Base-by-base conservation (phyloP, 1,140 invertebrate genomes). In the Rhynchophorus ferrugineus region DNA sequence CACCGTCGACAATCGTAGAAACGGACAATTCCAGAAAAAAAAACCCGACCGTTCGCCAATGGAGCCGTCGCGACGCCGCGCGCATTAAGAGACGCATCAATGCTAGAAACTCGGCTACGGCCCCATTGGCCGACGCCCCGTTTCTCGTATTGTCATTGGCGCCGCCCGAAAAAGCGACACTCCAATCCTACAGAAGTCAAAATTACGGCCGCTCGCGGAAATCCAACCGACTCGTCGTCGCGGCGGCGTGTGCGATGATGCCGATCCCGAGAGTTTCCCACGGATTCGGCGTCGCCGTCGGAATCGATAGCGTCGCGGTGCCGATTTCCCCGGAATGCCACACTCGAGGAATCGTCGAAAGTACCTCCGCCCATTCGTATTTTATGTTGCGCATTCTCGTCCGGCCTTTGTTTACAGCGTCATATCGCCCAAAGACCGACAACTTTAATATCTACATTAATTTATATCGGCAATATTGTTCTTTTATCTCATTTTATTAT, bases 121-220 rank as follows among this genome's bases (percentile, higher is more conserved):
- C n/a, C 19, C 36, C 33, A 44, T 44, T 44, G 43, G 43, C 43
- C 20, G 14, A 13, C 43, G 7, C 14, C 45, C 29, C 43, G 43
- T 55, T 55, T 55, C 53, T 55, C 39, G 46, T 49, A 55, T 55
- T 55, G 53, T 55, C 53, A 55, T 55, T 55, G 53, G 53, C 47
- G 42, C 48, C 52, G 11, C 29, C 29, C 38, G 37, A 21, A 17
- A 41, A 49, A 49, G 49, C 46, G 46, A 49, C 53, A 55, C 53
- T 55, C 53, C 53, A 55, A 55, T 55, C 45, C 20, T 44, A 55
- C 53, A 55, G 46, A 55, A 55, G 53, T 55, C 53, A 55, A 55
- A 55, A 55, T 55, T 55, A 55, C 53, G 53, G 53, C 53, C 49
- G 53, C 53, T 49, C 53, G 19, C 46, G 53, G 53, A 55, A 55